Evolutionary conservation across 2,797 vertebrate genomes (phyloP).

Genomic region (Intellagama lesueurii): DNA sequence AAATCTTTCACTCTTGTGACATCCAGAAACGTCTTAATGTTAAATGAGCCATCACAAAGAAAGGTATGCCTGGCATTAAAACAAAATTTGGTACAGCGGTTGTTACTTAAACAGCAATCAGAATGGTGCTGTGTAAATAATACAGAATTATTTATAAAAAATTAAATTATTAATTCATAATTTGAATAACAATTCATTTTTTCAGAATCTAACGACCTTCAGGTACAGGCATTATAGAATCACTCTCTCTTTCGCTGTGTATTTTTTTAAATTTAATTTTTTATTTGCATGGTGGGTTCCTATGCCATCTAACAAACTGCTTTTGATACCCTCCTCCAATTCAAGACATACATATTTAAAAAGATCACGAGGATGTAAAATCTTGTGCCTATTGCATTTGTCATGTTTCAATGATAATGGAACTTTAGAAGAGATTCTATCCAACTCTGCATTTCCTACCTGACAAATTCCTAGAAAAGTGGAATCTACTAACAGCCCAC

Average conservation of each 20-base stretch:
- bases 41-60: neutral
- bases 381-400: too few relatives aligned
- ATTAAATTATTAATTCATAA: too few relatives aligned
- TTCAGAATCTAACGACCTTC: neutral
- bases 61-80: neutral
- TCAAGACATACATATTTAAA: neutral
- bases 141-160: too few relatives aligned
- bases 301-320: neutral
- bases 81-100: neutral
- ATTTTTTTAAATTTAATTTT: neutral
- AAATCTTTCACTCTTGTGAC: neutral
- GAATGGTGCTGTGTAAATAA: neutral
- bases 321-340: neutral
- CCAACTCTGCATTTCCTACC: too few relatives aligned
- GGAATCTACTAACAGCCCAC: too few relatives aligned
- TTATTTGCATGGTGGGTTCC: neutral
- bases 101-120: neutral
- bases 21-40: neutral
- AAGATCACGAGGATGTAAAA: neutral
- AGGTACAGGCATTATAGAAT: neutral
- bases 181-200: too few relatives aligned
- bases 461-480: too few relatives aligned
- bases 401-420: too few relatives aligned
- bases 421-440: too few relatives aligned
- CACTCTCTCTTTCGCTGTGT: neutral